Percentiles rank a stretch among this genome's conserved stretches.
phyloP scores from a whole-genome alignment of 1,140 invertebrate genomes.

The Ectropis grisescens region DNA sequence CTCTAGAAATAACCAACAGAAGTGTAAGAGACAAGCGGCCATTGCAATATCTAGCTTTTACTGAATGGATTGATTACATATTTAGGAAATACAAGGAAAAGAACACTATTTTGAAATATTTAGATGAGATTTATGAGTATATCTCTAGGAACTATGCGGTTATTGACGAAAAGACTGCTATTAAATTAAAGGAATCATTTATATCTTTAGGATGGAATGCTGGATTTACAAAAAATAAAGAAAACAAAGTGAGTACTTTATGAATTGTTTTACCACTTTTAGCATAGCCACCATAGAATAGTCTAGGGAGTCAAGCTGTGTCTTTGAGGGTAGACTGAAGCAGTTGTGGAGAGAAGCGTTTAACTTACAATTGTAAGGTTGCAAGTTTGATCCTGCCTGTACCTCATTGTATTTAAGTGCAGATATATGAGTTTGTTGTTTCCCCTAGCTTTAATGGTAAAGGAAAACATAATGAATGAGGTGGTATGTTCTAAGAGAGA shows the following conservation, averaged over 20 bases:
- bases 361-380: too few relatives aligned
- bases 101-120: slow-evolving; percentile 35
- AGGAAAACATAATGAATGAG: too few relatives aligned
- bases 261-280: too few relatives aligned
- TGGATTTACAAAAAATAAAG: slow-evolving; percentile 25
- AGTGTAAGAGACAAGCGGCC: slow-evolving; percentile 33
- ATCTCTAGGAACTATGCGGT: slow-evolving; percentile 40
- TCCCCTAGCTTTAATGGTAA: too few relatives aligned
- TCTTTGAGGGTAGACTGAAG: too few relatives aligned
- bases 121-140: slow-evolving; percentile 66
- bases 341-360: too few relatives aligned
- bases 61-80: slow-evolving; percentile 62
- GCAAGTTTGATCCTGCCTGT: too few relatives aligned
- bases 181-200: slow-evolving; percentile 33
- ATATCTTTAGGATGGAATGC: slow-evolving; percentile 40
- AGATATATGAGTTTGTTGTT: too few relatives aligned
- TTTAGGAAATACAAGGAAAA: slow-evolving; percentile 50
- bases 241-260: slow-evolving; percentile 29
- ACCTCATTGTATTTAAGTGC: too few relatives aligned
- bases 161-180: slow-evolving; percentile 25
- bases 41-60: slow-evolving; percentile 33
- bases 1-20: slow-evolving; percentile 67
- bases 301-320: too few relatives aligned
- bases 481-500: too few relatives aligned
- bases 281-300: too few relatives aligned